phyloP scores from a whole-genome alignment of 2,888 invertebrate genomes.

The Aromia moschata region DNA sequence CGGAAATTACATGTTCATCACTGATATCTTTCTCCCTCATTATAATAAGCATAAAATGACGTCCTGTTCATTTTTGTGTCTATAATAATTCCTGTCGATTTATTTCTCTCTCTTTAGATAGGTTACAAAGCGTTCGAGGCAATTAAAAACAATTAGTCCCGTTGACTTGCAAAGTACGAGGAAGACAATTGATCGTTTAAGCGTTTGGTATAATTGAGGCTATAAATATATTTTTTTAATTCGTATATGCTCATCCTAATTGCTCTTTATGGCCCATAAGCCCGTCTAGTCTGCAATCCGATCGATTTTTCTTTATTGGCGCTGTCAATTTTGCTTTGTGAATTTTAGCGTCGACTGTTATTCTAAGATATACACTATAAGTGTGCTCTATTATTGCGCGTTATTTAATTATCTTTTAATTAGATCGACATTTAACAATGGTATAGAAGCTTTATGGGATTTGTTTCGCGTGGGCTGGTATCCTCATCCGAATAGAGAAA shows the following conservation, averaged over 20 bases:
- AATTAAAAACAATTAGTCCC: slow-evolving; percentile 10
- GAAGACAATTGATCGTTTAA: slow-evolving; percentile 6
- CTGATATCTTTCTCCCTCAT: no score
- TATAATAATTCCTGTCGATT: not conserved
- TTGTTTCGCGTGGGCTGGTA: not conserved
- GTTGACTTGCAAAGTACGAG: not conserved
- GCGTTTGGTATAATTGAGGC: not conserved
- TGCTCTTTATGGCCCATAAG: not conserved
- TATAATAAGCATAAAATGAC: not conserved
- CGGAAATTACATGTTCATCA: no score
- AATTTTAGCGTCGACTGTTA: not conserved
- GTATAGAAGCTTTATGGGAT: not conserved
- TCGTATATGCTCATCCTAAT: not conserved
- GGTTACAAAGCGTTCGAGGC: slow-evolving; percentile 6
- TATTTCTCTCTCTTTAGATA: not conserved
- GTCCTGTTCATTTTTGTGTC: not conserved
- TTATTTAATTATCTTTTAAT: not conserved
- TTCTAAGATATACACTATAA: not conserved
- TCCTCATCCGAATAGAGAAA: not conserved
- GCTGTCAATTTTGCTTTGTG: not conserved
- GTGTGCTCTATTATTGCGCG: not conserved
- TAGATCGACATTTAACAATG: not conserved
- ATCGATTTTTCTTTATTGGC: not conserved
- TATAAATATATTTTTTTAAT: slow-evolving; percentile 1
- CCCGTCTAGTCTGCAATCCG: no score